These are phyloP conservation scores for Poecilia gillii DNA, from an alignment of 2,797 vertebrate species.

Conservation along the genomic window DNA sequence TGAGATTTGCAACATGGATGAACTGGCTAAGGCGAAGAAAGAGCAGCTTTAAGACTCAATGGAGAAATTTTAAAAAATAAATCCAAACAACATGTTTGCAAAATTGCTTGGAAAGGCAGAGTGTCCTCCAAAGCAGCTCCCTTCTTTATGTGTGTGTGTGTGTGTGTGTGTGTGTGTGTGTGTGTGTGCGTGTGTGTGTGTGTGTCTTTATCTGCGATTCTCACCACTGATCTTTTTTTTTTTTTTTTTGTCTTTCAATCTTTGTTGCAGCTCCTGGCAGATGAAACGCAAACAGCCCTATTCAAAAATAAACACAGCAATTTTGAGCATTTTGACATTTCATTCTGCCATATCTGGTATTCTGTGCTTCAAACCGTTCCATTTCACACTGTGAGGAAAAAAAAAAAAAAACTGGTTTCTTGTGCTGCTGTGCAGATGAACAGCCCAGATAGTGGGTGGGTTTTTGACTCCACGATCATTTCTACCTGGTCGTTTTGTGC, in stretches of 20 bases:
- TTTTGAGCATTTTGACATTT: constrained; percentile 62
- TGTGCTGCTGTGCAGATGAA: constrained; percentile 51
- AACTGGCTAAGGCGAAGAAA: constrained; percentile 16
- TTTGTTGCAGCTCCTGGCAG: constrained; percentile 28
- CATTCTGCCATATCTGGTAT: constrained; percentile 47
- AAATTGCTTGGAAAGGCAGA: constrained; percentile 20
- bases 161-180: too few relatives aligned
- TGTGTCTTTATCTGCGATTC: constrained; percentile 39
- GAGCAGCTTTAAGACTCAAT: constrained; percentile 24
- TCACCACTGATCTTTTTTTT: constrained; percentile 32
- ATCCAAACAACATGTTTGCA: constrained; percentile 27
- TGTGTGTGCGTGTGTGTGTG: too few relatives aligned
- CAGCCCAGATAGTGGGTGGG: constrained; percentile 26
- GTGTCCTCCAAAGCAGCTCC: constrained; percentile 54
- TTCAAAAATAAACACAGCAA: constrained; percentile 64
- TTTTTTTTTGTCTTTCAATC: constrained; percentile 41
- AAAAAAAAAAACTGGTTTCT: constrained; percentile 45
- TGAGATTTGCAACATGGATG: constrained; percentile 14
- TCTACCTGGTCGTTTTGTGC: constrained; percentile 40
- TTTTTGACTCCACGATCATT: constrained; percentile 42
- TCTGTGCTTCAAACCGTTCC: constrained; percentile 45
- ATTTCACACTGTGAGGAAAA: constrained; percentile 37
- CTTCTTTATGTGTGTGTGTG: constrained; percentile 45
- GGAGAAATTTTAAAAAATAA: constrained; percentile 23
- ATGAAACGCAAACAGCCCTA: constrained; percentile 56